Base-by-base conservation (phyloP, 2,888 invertebrate species). In the Papilio elwesi region DNA sequence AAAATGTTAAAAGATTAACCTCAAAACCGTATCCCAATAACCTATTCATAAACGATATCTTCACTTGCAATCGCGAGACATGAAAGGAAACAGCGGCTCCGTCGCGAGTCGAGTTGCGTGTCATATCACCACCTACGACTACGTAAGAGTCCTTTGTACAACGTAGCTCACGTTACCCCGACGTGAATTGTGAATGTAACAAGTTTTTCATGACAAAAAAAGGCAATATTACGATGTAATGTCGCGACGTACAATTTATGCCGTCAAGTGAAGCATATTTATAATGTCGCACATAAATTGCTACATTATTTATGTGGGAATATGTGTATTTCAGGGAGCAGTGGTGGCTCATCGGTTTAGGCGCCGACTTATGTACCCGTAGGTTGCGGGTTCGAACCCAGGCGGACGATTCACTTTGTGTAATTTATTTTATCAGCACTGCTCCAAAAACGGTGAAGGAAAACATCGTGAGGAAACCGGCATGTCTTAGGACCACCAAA, bases 11-110 rank as follows among this genome's bases (percentile, higher is more conserved):
- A 43, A 59, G 2, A n/a, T n/a, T 4, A n/a, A 15, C n/a, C 13
- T n/a, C 13, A 38, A 12, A 63, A 48, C 15, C n/a, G 38, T 59
- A n/a, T 62, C n/a, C 9, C n/a, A 36, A 65, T 65, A 51, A 65
- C n/a, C 65, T 13, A 64, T 64, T 64, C 51, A 49, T 36, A 26
- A 49, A 62, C 26, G 36, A 13, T 65, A 65, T 65, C 49, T 49
- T 10, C 8, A 11, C 48, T 49, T 16, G 49, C 36, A 62, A 3
- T 2, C 16, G 26, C 36, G 7, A 12, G n/a, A n/a, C n/a, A 49
- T 15, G 53, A 53, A 15, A 53, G 16, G 15, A 53, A n/a, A 65
- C 36, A 26, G 36, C 5, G n/a, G 8, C 13, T 26, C 12, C 13
- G 64, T 43, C 26, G 26, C 26, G n/a, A 16, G 63, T 49, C 26